Evolutionary conservation across 92 coral and sea anemone species (phyloP), one percentile per base, ranked within the genome.

Genomic region (Phymanthus crucifer): DNA sequence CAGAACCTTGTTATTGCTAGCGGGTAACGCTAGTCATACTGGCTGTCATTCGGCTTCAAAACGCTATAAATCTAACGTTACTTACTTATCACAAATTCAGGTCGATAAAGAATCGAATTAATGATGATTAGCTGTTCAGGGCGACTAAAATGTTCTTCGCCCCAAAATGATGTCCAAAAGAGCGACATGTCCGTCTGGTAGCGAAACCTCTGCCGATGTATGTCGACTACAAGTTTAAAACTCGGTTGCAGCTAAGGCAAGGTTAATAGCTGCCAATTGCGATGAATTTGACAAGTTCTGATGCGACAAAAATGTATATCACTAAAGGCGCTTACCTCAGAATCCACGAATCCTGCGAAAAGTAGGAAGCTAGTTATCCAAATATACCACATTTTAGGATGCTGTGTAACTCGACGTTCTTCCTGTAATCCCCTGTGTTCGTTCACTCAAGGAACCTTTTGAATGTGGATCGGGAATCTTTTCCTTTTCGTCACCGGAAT

Each of bases 401-500:
- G 21, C 34, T n/a, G n/a, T 19, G 14, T 23, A n/a, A 19, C 23
- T 26, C 31, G 32, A 32, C 68, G 43, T 38, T 77, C 43, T 77
- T 64, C 72, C 72, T 64, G 72, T 61, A 24, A 31, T 38, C 65
- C 50, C 80, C 68, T 48, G 31, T 36, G 52, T 35, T 52, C 43
- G 26, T 76, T 52, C 21, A 61, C 58, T 61, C 72, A n/a, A 77
- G 71, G 81, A 77, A 77, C 71, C 72, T 77, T 77, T 77, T 77
- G 81, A 77, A 61, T 77, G 80, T 19, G 47, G 26, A 32, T 33
- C 27, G 54, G 43, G 38, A 70, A 77, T 36, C 24, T 54, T 77
- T 26, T 77, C 43, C 77, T 72, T 70, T 71, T 70, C 84, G 74
- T 82, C 72, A 82, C 72, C 56, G 86, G 86, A 74, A 61, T 72